Evolutionary conservation across 2,888 invertebrate species (phyloP).

Genomic region (Oasisia sp.): DNA sequence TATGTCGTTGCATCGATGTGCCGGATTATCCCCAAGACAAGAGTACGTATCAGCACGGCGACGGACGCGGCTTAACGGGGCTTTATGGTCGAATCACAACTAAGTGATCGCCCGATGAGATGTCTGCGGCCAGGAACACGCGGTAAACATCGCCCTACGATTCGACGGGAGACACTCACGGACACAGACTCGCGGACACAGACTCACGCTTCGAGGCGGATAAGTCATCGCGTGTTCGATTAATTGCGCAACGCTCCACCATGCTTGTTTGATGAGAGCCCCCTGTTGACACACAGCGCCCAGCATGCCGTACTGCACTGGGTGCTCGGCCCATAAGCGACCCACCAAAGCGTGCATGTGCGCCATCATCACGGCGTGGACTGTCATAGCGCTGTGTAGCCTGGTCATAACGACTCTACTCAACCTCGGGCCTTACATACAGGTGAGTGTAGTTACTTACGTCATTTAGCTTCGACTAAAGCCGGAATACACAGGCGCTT

Average conservation of each 20-base stretch:
- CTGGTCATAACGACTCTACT: constrained; percentile 34
- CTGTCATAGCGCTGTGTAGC: constrained; percentile 29
- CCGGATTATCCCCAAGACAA: not conserved
- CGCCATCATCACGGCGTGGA: constrained; percentile 37
- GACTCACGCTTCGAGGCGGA: not conserved
- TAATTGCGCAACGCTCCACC: not conserved
- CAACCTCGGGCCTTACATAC: constrained; percentile 36
- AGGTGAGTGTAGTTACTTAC: constrained; percentile 14
- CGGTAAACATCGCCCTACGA: not conserved
- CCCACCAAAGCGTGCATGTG: constrained; percentile 43
- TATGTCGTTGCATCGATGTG: not conserved
- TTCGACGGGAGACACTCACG: not conserved
- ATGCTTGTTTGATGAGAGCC: not conserved
- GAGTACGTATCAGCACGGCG: too few species aligned
- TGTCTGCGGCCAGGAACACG: not conserved
- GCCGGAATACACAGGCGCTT: too few species aligned
- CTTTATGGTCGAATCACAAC: not conserved
- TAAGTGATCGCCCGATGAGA: not conserved
- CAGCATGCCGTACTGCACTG: not conserved
- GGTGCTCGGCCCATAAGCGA: constrained; percentile 29
- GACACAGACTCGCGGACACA: not conserved
- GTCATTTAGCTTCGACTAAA: not conserved
- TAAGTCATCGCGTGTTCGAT: not conserved
- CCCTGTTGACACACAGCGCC: not conserved
- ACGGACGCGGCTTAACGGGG: not conserved